These are phyloP conservation scores for Colistium nudipinnis DNA, from an alignment of 2,113 vertebrate genomes.

Conservation along the genomic window DNA sequence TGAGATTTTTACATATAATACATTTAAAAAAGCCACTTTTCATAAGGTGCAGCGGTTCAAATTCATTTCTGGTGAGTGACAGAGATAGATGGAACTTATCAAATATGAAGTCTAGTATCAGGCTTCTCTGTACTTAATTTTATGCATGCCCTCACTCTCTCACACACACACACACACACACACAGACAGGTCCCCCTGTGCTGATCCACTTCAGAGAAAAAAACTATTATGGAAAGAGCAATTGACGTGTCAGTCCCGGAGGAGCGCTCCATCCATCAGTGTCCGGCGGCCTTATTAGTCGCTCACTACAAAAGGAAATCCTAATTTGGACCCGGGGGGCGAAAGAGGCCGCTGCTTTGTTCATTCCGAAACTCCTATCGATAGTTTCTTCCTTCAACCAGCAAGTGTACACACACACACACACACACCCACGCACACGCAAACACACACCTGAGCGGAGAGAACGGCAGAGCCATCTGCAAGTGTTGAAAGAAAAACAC, in stretches of 20 bases:
- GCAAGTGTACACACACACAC: not conserved
- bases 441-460: constrained; percentile 32
- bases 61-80: constrained; percentile 9
- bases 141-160: constrained; percentile 3
- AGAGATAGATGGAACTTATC: constrained; percentile 18
- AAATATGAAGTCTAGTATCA: constrained; percentile 26
- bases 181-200: constrained; percentile 19
- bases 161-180: constrained; percentile 1
- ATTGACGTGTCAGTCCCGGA: constrained; percentile 63
- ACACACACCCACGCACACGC: constrained; percentile 35
- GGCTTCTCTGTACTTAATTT: constrained; percentile 16
- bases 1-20: not conserved
- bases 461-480: constrained; percentile 61
- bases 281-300: constrained; percentile 66
- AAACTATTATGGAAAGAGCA: constrained; percentile 73
- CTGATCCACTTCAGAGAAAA: constrained; percentile 66
- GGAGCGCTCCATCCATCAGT: constrained; percentile 69
- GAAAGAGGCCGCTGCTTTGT: constrained; percentile 37
- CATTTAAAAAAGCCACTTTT: constrained; percentile 29
- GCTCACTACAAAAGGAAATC: constrained; percentile 54
- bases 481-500: constrained; percentile 25
- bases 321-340: constrained; percentile 51
- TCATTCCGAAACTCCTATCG: constrained; percentile 35
- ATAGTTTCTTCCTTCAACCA: constrained; percentile 27
- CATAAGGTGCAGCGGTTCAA: not conserved